Conservation (phyloP, 2,113 vertebrate species). For the Dasyornis broadbenti region DNA sequence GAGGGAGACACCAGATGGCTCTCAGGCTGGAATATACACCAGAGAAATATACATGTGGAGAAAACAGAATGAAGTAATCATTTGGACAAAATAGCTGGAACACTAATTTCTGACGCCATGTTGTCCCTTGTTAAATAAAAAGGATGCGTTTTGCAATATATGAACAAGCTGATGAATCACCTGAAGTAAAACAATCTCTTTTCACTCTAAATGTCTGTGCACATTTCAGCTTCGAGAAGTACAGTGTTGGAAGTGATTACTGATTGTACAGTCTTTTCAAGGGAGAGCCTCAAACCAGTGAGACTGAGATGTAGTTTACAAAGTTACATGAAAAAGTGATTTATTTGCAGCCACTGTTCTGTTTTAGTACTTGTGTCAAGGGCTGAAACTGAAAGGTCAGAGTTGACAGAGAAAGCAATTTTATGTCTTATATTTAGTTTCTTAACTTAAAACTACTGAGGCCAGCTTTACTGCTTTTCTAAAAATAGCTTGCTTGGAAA, state of each 20-base stretch:
- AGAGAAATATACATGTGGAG: neutral
- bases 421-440: neutral
- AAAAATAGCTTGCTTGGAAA: neutral
- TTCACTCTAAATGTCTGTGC: neutral
- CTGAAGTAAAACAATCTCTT: neutral
- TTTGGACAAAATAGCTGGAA: neutral
- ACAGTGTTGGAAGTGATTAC: neutral
- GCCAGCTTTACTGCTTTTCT: neutral
- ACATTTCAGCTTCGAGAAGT: neutral
- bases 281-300: neutral
- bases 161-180: neutral
- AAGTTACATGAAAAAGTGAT: neutral
- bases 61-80: neutral
- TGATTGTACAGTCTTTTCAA: neutral
- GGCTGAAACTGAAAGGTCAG: neutral
- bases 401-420: neutral
- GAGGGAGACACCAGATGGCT: neutral
- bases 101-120: accelerated
- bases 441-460: neutral
- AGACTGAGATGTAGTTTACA: neutral
- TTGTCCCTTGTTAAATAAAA: neutral
- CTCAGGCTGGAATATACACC: neutral
- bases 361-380: neutral
- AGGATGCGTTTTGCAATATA: neutral
- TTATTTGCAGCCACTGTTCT: neutral